These are phyloP conservation scores for Petrocephalus zakoni DNA, from an alignment of 2,113 vertebrate genomes.

Conservation along the genomic window DNA sequence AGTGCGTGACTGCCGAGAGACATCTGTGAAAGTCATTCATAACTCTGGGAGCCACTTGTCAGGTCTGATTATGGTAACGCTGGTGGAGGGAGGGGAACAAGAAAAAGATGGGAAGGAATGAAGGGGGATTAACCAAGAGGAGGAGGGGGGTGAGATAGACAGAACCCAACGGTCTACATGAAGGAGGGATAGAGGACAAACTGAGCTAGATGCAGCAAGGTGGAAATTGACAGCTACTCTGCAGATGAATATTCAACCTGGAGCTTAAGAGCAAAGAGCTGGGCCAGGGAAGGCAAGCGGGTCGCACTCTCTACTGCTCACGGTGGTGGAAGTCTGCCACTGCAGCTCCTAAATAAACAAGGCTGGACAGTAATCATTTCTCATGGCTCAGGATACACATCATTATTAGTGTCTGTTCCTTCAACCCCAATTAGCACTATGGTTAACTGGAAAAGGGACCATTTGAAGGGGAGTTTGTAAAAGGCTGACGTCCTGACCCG, in stretches of 20 bases:
- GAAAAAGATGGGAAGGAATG: background rate
- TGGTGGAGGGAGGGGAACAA: background rate
- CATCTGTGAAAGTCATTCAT: constrained; percentile 17
- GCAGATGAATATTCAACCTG: background rate
- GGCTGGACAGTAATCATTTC: background rate
- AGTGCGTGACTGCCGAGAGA: constrained; percentile 16
- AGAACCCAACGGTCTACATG: background rate
- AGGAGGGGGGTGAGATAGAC: background rate
- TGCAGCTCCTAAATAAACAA: background rate
- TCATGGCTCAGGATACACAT: background rate
- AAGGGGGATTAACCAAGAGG: background rate
- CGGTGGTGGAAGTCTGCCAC: background rate
- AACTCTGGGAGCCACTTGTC: background rate
- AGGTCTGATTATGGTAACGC: constrained; percentile 3
- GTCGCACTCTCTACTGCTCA: background rate
- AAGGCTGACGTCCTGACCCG: background rate
- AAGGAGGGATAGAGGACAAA: background rate
- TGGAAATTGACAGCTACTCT: background rate
- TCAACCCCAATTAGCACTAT: background rate
- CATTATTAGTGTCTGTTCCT: background rate
- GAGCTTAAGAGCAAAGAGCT: background rate
- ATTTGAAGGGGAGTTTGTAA: background rate
- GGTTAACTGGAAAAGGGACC: background rate
- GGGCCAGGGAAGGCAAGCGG: background rate
- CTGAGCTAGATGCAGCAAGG: background rate